Percentiles rank a stretch among this genome's conserved stretches.
These are phyloP conservation scores for Batillaria attramentaria DNA, from an alignment of 1,140 invertebrate genomes.

Conservation along the genomic window DNA sequence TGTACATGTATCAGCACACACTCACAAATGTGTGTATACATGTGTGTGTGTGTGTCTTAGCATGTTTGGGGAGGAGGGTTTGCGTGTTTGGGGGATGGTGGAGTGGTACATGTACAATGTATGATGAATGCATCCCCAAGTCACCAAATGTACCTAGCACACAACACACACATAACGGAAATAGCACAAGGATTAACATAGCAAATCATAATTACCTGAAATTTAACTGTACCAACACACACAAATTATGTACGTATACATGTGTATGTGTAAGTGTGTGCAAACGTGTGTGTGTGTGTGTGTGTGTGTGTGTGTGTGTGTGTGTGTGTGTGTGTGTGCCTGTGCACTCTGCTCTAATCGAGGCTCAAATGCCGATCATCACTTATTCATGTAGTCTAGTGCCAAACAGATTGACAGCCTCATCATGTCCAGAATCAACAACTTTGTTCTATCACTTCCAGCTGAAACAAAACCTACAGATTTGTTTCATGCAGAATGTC, in stretches of 20 bases:
- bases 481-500: no score
- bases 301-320: conserved; percentile 9
- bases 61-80: neutral
- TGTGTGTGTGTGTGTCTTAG: conserved; percentile 11
- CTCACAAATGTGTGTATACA: neutral
- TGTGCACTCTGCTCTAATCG: neutral
- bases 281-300: conserved; percentile 2
- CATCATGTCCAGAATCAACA: no score
- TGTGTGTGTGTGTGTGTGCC: neutral
- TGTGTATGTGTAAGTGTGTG: conserved; percentile 12
- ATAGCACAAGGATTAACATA: no score
- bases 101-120: neutral
- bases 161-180: no score
- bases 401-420: no score
- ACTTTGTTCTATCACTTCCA: no score
- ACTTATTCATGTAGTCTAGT: neutral
- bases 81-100: neutral
- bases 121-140: no score
- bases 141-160: no score
- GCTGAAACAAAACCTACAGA: no score
- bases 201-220: no score
- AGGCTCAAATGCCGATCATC: neutral
- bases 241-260: neutral
- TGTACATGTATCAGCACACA: neutral
- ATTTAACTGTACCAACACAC: neutral